Base-by-base conservation (phyloP, 2,888 invertebrate species). In the Fragum fragum region DNA sequence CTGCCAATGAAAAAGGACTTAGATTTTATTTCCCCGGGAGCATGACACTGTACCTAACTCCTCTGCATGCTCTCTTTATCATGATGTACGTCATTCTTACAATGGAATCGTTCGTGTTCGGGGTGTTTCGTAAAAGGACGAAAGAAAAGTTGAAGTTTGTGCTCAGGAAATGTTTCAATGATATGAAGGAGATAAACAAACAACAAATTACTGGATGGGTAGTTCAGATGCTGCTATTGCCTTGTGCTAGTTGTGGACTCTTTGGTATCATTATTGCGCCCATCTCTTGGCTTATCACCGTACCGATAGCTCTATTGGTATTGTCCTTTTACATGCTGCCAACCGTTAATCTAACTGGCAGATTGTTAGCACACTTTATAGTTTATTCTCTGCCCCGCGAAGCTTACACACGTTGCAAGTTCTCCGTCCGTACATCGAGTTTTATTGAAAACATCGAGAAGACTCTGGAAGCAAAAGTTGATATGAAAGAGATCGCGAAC, bases 261-360 rank as follows among this genome's bases (percentile, higher is more conserved):
- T 57, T 89, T 1, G 94, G 93, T 1, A 77, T 92, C n/a, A 29
- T 90, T 18, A 68, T 93, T 6, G 91, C 88, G 16, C 72, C 88
- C 0, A 55, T 92, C n/a, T 90, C 90, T 71, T 91, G 91, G 90
- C 68, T 87, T 0, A 9, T 92, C 0, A 78, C 89, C 1, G 32
- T 91, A 16, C 91, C 93, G 0, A 39, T 92, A n/a, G 73, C 88
- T 2, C 0, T 91, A 0, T 21, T 91, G 0, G 78, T 92, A 9
- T 82, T 89, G 29, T 75, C 91, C 18, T 89, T 93, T 79, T 93
- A 92, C 83, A 83, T 91, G 29, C 81, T 93, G 26, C 94, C 93
- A 9, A 90, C 91, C 6, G 52, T 93, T 23, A 92, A 92, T 76
- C 73, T 93, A 26, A 89, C 91, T 5, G 21, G 90, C 23, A 69